Conservation (phyloP, 2,113 vertebrate species). For the Taxidea taxus region DNA sequence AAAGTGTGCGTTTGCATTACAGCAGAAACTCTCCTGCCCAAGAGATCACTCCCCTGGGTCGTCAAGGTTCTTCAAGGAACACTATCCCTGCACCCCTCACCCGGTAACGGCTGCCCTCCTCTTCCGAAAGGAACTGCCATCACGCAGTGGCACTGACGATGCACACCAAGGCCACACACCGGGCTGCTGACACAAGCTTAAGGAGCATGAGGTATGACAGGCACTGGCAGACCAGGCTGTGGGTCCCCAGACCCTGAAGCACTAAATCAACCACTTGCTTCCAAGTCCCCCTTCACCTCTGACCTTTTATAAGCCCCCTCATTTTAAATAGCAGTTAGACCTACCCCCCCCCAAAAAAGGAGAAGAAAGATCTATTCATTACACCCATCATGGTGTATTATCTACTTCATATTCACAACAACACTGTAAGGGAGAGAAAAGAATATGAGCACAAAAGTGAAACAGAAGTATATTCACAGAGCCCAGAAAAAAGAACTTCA, state of each 20-base stretch:
- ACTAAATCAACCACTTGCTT: neutral
- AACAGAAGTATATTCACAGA: neutral
- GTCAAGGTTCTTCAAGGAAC: neutral
- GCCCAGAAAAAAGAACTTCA: neutral
- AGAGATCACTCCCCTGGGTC: no score
- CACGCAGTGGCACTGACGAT: neutral
- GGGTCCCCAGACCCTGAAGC: neutral
- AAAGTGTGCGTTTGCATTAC: no score
- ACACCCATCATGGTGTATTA: neutral
- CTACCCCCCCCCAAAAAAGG: no score
- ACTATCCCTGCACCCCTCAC: neutral
- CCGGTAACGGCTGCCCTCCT: neutral
- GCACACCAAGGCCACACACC: no score
- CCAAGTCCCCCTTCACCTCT: neutral
- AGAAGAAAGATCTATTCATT: neutral
- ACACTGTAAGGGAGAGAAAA: neutral
- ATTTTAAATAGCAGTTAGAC: neutral
- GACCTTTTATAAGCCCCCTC: neutral
- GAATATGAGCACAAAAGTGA: neutral
- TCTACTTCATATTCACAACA: neutral
- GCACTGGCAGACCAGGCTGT: neutral
- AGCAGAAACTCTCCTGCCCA: neutral
- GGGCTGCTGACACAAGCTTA: neutral
- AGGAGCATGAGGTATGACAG: neutral
- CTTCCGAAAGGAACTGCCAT: neutral